phyloP scores from a whole-genome alignment of 2,888 invertebrate genomes.

The Dasysyrphus albostriatus region DNA sequence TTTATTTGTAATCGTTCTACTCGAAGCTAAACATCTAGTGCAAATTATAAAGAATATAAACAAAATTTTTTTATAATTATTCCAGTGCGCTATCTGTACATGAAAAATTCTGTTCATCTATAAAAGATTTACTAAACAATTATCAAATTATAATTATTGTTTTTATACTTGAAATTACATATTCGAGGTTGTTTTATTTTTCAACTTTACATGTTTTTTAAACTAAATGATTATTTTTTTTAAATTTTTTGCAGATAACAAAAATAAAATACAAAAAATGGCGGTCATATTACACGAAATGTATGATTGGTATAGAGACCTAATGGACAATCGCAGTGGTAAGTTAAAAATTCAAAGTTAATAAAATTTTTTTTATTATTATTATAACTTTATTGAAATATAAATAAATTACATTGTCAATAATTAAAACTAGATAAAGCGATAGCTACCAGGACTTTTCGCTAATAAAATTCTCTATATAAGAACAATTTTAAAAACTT shows the following conservation, averaged over 20 bases:
- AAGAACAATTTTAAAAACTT: too few species aligned
- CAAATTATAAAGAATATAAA: too few species aligned
- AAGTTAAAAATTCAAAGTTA: constrained; percentile 83
- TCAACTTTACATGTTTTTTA: neutral
- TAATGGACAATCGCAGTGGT: constrained; percentile 90
- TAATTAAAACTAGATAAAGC: too few species aligned
- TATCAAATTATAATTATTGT: neutral
- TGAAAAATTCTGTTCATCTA: neutral
- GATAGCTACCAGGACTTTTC: too few species aligned
- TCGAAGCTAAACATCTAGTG: too few species aligned
- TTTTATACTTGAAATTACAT: neutral
- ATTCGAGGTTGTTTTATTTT: neutral
- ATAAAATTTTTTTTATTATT: too few species aligned
- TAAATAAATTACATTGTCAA: too few species aligned
- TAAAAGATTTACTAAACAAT: neutral
- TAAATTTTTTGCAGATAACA: constrained; percentile 48
- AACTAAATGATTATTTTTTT: neutral
- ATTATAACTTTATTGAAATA: too few species aligned
- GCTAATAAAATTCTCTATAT: too few species aligned
- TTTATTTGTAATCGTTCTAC: too few species aligned
- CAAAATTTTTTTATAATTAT: too few species aligned
- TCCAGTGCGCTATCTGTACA: too few species aligned
- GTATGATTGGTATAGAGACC: constrained; percentile 88
- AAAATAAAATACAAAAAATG: constrained; percentile 78
- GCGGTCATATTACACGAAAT: constrained; percentile 81